Evolutionary conservation across 2,888 invertebrate genomes (phyloP), one percentile per base, ranked within the genome.

Genomic region (Mechanitis mazaeus): DNA sequence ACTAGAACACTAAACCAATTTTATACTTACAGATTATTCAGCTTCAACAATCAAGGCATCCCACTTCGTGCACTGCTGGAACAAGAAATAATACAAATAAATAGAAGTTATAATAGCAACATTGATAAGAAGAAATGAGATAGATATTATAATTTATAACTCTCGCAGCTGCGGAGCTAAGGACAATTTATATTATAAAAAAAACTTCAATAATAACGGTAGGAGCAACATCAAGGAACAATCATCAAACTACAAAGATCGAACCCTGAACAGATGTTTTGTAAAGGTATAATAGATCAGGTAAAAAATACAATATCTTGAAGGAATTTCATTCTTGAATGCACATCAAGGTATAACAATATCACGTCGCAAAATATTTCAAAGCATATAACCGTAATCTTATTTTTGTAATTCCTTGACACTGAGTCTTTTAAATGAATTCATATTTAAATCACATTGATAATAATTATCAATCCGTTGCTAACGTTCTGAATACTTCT

Each of bases 31-130:
- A 79, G 75, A 75, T 73, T 69, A 69, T 72, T 74, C 76, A 77
- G 77, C 76, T 77, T 80, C 79, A 79, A 75, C 78, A 77, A 74
- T 69, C 74, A 75, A 75, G 78, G 76, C 87, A 87, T 88, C 79
- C 81, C 86, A 80, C 76, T 76, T 76, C 77, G 76, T 87, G 89
- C 89, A 88, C 89, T 79, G 77, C 89, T 88, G 85, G 60, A 87
- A 87, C 80, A 86, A 85, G 70, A 67, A 71, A 71, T 72, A 61
- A 38, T 63, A 62, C 65, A 55, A 38, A 59, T 64, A 55, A 66
- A 59, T 70, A 54, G 68, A 71, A 64, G 64, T 64, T 55, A 57
- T 56, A 47, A 57, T 57, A 46, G 35, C 35, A 42, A 42, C 9
- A 42, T 42, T 42, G 42, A 42, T 42, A 7, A 42, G 9, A 42